Conservation (phyloP, 2,888 invertebrate genomes). For the Cheilosia variabilis region DNA sequence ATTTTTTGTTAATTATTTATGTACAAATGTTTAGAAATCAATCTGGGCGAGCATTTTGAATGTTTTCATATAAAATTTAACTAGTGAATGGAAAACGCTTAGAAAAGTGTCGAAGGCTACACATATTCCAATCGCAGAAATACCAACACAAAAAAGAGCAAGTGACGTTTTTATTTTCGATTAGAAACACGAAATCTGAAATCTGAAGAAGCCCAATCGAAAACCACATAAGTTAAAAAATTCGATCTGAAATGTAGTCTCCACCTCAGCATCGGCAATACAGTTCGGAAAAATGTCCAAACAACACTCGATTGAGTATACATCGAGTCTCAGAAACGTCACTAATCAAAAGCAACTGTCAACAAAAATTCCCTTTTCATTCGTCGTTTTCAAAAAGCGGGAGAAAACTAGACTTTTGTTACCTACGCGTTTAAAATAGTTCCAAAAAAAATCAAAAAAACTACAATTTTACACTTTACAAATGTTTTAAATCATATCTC, state of each 20-base stretch:
- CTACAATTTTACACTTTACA: conserved; percentile 7
- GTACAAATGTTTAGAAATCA: no score
- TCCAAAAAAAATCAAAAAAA: conserved; percentile 29
- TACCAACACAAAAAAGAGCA: no score
- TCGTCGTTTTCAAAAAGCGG: conserved; percentile 74
- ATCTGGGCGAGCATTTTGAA: no score
- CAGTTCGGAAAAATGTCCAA: conserved; percentile 28
- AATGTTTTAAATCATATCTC: conserved; percentile 4
- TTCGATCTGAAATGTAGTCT: not conserved
- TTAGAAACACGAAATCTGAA: no score
- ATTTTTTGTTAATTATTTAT: no score
- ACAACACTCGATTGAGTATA: conserved; percentile 24
- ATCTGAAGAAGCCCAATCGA: no score
- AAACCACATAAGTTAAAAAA: no score
- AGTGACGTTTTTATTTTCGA: no score
- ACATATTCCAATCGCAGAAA: no score
- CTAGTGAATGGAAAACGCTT: no score
- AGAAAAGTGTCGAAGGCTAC: no score
- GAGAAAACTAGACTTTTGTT: conserved; percentile 67
- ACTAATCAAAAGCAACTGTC: conserved; percentile 60
- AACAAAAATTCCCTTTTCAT: conserved; percentile 68
- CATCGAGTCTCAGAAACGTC: conserved; percentile 58
- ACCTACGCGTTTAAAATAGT: conserved; percentile 57
- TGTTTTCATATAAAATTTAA: no score
- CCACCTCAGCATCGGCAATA: conserved; percentile 24